Base-by-base conservation (phyloP, 2,797 vertebrate genomes). In the Molossus alvarezi region DNA sequence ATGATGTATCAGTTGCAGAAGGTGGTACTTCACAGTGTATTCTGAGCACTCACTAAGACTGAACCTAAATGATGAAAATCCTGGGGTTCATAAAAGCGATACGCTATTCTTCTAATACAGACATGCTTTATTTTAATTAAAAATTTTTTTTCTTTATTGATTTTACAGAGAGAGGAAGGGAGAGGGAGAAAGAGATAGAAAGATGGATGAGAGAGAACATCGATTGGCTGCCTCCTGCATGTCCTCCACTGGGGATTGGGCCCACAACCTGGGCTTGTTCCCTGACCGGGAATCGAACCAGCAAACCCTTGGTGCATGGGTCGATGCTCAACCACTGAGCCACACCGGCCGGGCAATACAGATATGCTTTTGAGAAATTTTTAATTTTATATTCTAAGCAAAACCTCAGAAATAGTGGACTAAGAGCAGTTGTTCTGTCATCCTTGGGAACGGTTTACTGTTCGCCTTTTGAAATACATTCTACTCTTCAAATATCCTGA, bases 11-110 rank as follows among this genome's bases (percentile, higher is more conserved):
- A 65, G 51, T 0, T 15, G 15, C 51, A 18, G 57, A 0, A 21
- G 37, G 57, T 2, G 33, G 10, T n/a, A 17, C 25, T 12, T 55
- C 6, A 21, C 2, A 0, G 1, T 10, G 29, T 1, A 6, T 2
- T 57, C 27, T 7, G n/a, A 41, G 14, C 6, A 2, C 7, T 53
- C 9, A 9, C 51, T 3, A 4, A 21, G 15, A 48, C 9, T 33
- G 25, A 48, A 37, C 45, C 29, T n/a, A 73, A 45, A 33, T 2
- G 23, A 58, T 5, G 37, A 45, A 53, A 58, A 73, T 14, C 1
- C 4, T 0, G 48, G 33, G 73, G 9, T 12, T 51, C 20, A 51
- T 51, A 57, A 58, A 51, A 57, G 12, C 0, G 3, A 20, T 2
- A 41, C 2, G 11, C 21, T 48, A 3, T 60, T 71, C 67, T 58